phyloP scores from a whole-genome alignment of 2,113 vertebrate species.

The Equus przewalskii region DNA sequence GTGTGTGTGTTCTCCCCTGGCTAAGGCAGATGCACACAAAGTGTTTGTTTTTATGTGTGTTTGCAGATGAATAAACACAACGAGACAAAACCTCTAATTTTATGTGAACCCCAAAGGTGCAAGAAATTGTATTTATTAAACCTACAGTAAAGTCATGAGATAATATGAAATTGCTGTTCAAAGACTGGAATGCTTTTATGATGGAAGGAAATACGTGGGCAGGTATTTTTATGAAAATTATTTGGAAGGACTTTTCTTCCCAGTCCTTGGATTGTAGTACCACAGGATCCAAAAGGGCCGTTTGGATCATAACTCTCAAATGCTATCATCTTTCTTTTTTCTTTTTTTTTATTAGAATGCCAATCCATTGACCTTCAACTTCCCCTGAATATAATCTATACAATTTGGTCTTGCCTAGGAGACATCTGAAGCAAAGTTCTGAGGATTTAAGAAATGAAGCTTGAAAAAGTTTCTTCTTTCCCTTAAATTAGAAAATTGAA shows the following conservation, averaged over 20 bases:
- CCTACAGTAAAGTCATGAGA: not conserved
- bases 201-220: not conserved
- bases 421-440: not conserved
- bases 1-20: not conserved
- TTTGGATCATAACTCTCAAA: constrained; percentile 19
- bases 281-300: not conserved
- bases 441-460: constrained; percentile 48
- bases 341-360: not conserved
- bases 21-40: not conserved
- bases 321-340: not conserved
- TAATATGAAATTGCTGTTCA: constrained; percentile 19
- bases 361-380: not conserved
- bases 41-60: not conserved
- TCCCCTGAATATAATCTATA: not conserved
- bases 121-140: not conserved
- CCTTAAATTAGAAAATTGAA: constrained; percentile 51
- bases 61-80: not conserved
- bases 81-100: not conserved
- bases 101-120: not conserved
- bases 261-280: not conserved
- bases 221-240: constrained; percentile 41
- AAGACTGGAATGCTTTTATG: not conserved
- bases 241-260: not conserved
- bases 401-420: not conserved
- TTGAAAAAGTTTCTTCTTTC: not conserved